Base-by-base conservation (phyloP, 2,797 vertebrate species). In the Coracias cyanogaster region DNA sequence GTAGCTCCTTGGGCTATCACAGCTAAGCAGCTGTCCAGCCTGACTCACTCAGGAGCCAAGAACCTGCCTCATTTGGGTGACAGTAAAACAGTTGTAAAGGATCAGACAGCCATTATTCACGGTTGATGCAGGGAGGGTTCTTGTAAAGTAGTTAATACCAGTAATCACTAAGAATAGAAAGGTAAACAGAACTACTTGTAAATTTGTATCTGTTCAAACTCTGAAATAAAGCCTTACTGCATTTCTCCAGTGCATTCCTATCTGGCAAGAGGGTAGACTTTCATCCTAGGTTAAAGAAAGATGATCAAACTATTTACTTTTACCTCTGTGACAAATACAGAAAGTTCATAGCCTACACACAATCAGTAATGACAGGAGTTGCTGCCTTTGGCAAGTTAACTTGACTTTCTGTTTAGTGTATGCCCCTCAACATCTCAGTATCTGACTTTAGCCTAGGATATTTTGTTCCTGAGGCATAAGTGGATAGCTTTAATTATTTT, bases 21-120 rank as follows among this genome's bases (percentile, higher is more conserved):
- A 76, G 87, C 69, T 20, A 12, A 87, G 91, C 96, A 97, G 96
- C 95, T 97, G 96, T 95, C 78, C 94, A 86, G 84, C 82, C 79
- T 29, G 49, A 35, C 79, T 10, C 46, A 81, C 89, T 88, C 87
- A 52, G 85, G 69, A 94, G 93, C 87, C 96, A 96, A 91, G 92
- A 85, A 2, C 69, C 80, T 88, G 83, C 82, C 64, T 66, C 82
- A 72, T 94, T 90, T 94, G 89, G 69, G 76, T 33, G 90, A 55
- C 48, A 60, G 52, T 57, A 74, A 69, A 89, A 85, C 90, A 95
- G 94, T 96, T 92, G 91, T 85, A 78, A 91, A 78, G 93, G 90
- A 93, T 92, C 83, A 91, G 82, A 81, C 94, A 93, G 93, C 49
- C 52, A 58, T 82, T 90, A 87, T 73, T 80, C 60, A 46, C 0